phyloP scores from a whole-genome alignment of 2,888 invertebrate species.

The Lomographa bimaculata region DNA sequence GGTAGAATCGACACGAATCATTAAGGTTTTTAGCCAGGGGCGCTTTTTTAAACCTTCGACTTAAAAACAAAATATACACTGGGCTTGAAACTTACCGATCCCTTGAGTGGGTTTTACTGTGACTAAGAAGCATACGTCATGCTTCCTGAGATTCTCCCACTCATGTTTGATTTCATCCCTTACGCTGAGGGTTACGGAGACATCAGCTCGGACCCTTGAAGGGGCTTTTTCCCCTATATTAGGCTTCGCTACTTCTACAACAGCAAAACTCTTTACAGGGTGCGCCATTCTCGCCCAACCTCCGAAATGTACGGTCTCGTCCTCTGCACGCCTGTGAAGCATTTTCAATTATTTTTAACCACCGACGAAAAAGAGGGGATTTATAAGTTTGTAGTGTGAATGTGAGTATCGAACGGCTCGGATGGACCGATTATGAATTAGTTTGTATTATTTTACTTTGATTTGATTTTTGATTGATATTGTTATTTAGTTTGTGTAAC shows the following conservation, averaged over 20 bases:
- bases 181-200: constrained; percentile 95
- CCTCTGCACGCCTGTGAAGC: constrained; percentile 95
- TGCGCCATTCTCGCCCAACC: constrained; percentile 99
- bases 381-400: too few species aligned
- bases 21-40: too few species aligned
- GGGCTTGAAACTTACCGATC: constrained; percentile 84
- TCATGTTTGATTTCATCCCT: constrained; percentile 96
- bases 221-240: constrained; percentile 97
- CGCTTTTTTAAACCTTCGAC: too few species aligned
- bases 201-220: constrained; percentile 97
- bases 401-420: too few species aligned
- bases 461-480: too few species aligned
- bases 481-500: too few species aligned
- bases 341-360: too few species aligned
- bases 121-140: constrained; percentile 98
- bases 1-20: too few species aligned
- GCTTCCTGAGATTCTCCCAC: constrained; percentile 98
- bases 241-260: constrained; percentile 97
- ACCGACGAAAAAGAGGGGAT: too few species aligned
- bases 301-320: constrained; percentile 93
- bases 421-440: too few species aligned
- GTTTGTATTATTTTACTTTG: too few species aligned
- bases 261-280: constrained; percentile 95
- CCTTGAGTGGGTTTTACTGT: constrained; percentile 93
- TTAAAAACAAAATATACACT: constrained; percentile 9